phyloP scores from a whole-genome alignment of 2,888 invertebrate species.

The Folsomia manolachei region DNA sequence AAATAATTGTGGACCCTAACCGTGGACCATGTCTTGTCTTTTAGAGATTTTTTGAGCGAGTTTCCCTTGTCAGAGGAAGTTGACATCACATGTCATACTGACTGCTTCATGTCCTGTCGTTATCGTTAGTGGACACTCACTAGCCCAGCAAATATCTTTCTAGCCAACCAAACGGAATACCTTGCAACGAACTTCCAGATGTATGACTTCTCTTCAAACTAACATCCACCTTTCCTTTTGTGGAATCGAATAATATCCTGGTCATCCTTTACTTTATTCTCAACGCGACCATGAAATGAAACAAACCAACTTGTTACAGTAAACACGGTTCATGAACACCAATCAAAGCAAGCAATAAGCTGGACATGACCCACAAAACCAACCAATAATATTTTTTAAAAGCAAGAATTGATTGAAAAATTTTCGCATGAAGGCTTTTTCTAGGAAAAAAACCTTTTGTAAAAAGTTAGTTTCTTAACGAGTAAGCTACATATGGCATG shows the following conservation, averaged over 20 bases:
- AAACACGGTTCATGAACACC: neutral
- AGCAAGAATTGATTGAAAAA: neutral
- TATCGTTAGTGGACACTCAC: conserved; percentile 47
- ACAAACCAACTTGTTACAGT: neutral
- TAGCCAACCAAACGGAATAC: conserved; percentile 8
- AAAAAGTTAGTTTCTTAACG: too few relatives aligned
- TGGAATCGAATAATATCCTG: too few relatives aligned
- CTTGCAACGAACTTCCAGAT: conserved; percentile 11
- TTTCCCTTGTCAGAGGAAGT: too few relatives aligned
- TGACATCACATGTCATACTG: conserved; percentile 38
- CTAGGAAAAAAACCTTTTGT: neutral
- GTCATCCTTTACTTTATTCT: neutral
- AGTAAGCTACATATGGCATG: too few relatives aligned
- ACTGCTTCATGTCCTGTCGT: conserved; percentile 28
- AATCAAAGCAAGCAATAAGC: neutral
- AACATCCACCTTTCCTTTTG: neutral
- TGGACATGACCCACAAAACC: neutral
- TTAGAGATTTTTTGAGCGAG: too few relatives aligned
- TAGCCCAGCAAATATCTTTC: too few relatives aligned
- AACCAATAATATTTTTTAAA: neutral
- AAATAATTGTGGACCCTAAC: too few relatives aligned
- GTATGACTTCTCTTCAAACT: neutral
- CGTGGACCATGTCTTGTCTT: too few relatives aligned
- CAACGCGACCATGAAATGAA: neutral
- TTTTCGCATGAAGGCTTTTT: neutral